A percentile compares a stretch with the other conserved stretches of the same genome.
These are phyloP conservation scores for Sphaeramia orbicularis DNA, from an alignment of 2,797 vertebrate species.

Conservation along the genomic window DNA sequence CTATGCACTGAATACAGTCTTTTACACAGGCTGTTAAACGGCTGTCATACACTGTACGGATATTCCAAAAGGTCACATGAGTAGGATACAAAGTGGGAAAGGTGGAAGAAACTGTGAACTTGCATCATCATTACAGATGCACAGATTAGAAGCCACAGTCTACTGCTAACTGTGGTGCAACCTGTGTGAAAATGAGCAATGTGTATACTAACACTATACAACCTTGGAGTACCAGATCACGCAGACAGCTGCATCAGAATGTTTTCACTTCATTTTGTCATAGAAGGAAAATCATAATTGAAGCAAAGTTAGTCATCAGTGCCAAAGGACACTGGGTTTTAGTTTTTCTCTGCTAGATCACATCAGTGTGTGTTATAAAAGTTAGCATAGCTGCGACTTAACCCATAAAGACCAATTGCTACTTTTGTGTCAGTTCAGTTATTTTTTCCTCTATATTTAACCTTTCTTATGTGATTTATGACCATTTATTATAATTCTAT, in stretches of 20 bases:
- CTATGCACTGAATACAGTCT: slow-evolving; percentile 10
- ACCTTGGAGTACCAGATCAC: background rate
- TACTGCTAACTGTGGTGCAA: background rate
- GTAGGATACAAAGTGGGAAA: slow-evolving; percentile 4
- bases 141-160: background rate
- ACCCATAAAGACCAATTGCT: too few relatives aligned
- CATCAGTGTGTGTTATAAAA: too few relatives aligned
- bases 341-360: too few relatives aligned
- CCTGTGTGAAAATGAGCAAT: background rate
- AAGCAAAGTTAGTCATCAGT: too few relatives aligned
- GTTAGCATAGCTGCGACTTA: too few relatives aligned
- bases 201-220: background rate
- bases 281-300: too few relatives aligned
- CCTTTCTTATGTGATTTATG: too few relatives aligned
- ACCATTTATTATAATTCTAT: too few relatives aligned
- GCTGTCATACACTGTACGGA: slow-evolving; percentile 12
- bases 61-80: slow-evolving; percentile 4
- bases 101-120: slow-evolving; percentile 2
- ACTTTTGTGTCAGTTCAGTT: too few relatives aligned
- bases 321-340: too few relatives aligned
- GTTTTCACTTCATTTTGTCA: slow-evolving; percentile 6
- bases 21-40: slow-evolving; percentile 12
- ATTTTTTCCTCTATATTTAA: too few relatives aligned
- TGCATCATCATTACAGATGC: background rate
- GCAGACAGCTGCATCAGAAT: background rate